phyloP scores from a whole-genome alignment of 1,140 invertebrate genomes.

The Cyphomyrmex costatus region DNA sequence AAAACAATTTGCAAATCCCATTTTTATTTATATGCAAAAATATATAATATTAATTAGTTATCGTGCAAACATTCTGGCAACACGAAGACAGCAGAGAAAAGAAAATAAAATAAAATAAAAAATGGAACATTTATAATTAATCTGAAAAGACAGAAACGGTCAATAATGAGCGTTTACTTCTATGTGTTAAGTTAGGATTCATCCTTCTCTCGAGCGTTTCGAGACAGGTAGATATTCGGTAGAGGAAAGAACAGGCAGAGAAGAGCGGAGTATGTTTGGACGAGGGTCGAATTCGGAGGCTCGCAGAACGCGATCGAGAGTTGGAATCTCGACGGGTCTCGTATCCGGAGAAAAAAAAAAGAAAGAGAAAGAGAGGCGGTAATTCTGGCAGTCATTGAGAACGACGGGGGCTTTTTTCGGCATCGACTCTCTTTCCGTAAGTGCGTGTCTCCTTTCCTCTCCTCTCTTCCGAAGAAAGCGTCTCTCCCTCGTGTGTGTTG shows the following conservation, averaged over 20 bases:
- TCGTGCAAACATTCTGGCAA: no score
- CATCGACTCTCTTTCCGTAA: slow-evolving; percentile 61
- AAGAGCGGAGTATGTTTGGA: background rate
- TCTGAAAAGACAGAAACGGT: no score
- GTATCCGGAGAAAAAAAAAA: background rate
- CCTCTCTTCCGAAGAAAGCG: slow-evolving; percentile 14
- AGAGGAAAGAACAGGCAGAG: background rate
- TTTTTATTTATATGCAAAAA: no score
- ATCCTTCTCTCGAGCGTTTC: no score
- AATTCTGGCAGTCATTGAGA: slow-evolving; percentile 43
- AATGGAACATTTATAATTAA: no score
- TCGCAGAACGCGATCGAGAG: slow-evolving; percentile 15
- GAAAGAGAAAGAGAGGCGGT: background rate
- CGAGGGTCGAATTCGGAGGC: slow-evolving; percentile 2
- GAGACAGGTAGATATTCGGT: background rate
- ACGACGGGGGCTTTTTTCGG: slow-evolving; percentile 29
- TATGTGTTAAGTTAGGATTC: background rate
- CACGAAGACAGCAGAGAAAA: no score
- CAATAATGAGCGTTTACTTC: no score
- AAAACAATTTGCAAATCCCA: no score
- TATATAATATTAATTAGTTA: no score
- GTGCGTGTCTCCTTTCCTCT: slow-evolving; percentile 9
- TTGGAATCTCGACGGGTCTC: slow-evolving; percentile 15
- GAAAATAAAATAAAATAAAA: no score
- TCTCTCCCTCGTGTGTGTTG: background rate